phyloP scores from a whole-genome alignment of 2,113 vertebrate genomes.

The Ctenodactylus gundi region DNA sequence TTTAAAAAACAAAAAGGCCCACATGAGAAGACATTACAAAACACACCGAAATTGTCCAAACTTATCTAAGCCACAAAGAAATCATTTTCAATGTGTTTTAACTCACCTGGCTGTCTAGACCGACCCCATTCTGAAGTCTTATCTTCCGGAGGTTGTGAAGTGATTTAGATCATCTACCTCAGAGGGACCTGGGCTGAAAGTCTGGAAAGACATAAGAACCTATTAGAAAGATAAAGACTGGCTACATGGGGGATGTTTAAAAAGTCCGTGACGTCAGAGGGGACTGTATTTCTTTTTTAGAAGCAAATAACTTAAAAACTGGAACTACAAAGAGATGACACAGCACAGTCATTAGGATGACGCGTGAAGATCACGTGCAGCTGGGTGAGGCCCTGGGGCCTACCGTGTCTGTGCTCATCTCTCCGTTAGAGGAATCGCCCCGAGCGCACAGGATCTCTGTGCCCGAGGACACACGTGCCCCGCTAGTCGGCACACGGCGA shows the following conservation, averaged over 20 bases:
- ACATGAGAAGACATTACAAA: no score
- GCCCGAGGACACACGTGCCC: no score
- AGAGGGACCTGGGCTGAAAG: neutral
- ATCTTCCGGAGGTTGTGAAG: neutral
- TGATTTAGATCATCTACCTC: neutral
- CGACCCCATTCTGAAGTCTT: neutral
- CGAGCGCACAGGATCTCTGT: no score
- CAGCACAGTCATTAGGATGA: neutral
- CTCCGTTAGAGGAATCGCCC: no score
- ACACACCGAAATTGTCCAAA: no score
- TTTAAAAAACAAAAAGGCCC: neutral
- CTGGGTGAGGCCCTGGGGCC: neutral
- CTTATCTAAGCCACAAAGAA: neutral
- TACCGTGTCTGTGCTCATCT: no score
- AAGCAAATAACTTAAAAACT: neutral
- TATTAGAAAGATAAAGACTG: neutral
- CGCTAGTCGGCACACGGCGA: no score
- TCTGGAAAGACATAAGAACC: neutral
- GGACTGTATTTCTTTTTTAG: neutral
- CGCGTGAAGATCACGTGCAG: neutral
- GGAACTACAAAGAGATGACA: neutral
- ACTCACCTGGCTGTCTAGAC: neutral
- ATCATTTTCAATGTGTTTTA: neutral
- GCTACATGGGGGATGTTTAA: neutral
- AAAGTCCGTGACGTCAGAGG: neutral